Base-by-base conservation (phyloP, 2,888 invertebrate genomes). In the Charanyca ferruginea region DNA sequence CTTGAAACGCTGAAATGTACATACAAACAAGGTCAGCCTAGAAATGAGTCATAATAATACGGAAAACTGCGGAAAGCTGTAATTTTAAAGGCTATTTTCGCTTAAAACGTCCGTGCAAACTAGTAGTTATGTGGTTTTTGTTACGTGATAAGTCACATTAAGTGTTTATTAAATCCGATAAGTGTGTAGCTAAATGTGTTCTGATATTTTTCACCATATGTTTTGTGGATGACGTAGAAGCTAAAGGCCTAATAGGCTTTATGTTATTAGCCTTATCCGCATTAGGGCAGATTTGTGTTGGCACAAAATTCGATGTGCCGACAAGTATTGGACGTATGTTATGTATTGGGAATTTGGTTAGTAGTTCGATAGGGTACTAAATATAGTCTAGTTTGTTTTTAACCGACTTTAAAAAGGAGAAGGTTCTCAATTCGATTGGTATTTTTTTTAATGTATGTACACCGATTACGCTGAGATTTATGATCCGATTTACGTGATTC, bases 241-340 rank as follows among this genome's bases (percentile, higher is more conserved):
- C 11, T 48, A 25, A 23, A 16, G 16, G 38, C 38, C 38, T 38
- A 38, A 38, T 38, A 38, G 38, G 38, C 38, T 38, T 38, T 38
- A 38, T 13, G 38, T 16, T 38, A 38, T 38, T 58, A 22, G 25
- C 41, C 9, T 67, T n/a, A 73, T 73, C 49, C 66, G 66, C 42
- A 51, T 66, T 45, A 66, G n/a, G 22, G 23, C 23, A 51, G 67
- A 67, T 73, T 73, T 66, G 41, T 62, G 32, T 62, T 63, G 23
- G 47, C 63, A 20, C 20, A 41, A 72, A 72, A 5, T 25, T 20
- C 1, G 13, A 28, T 44, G 35, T 32, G 20, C 23, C 3, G 4
- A 9, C 42, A 25, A 28, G 16, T 44, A 11, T 25, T 7, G 8
- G 0, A n/a, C n/a, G n/a, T n/a, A n/a, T n/a, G n/a, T n/a, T n/a